These are phyloP conservation scores for Lasioglossum lativentre DNA, from an alignment of 2,888 invertebrate species.

Conservation along the genomic window DNA sequence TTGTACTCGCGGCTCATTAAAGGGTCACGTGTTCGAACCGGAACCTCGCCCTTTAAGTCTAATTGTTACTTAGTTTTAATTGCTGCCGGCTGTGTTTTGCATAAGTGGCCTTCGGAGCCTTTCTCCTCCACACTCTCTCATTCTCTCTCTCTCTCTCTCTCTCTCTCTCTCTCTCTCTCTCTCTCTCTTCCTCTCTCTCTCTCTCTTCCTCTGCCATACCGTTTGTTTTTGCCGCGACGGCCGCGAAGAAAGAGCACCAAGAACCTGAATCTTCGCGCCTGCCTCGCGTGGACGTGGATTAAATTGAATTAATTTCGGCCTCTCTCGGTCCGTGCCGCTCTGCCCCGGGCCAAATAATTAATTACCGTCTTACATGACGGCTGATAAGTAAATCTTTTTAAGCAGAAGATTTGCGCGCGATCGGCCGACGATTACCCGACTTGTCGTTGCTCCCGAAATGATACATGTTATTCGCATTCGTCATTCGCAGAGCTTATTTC, in stretches of 20 bases:
- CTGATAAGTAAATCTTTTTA: conserved; percentile 71
- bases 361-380: conserved; percentile 73
- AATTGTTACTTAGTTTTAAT: conserved; percentile 80
- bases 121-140: background rate
- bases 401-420: conserved; percentile 59
- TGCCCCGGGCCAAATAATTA: conserved; percentile 68
- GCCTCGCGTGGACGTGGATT: conserved; percentile 71
- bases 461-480: background rate
- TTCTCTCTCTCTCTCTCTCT: too few species aligned
- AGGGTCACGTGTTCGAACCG: conserved; percentile 74
- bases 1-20: conserved; percentile 64
- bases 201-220: background rate
- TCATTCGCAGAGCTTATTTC: background rate
- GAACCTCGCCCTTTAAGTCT: conserved; percentile 71
- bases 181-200: background rate
- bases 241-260: conserved; percentile 32
- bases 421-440: conserved; percentile 47
- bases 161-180: background rate
- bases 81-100: conserved; percentile 72
- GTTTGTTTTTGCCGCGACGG: conserved; percentile 63
- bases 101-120: conserved; percentile 64
- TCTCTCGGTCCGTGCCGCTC: conserved; percentile 57
- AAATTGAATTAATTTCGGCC: conserved; percentile 77
- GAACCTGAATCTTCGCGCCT: conserved; percentile 56
- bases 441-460: conserved; percentile 16